phyloP scores from a whole-genome alignment of 2,797 vertebrate genomes.

The Pteronotus mesoamericanus region DNA sequence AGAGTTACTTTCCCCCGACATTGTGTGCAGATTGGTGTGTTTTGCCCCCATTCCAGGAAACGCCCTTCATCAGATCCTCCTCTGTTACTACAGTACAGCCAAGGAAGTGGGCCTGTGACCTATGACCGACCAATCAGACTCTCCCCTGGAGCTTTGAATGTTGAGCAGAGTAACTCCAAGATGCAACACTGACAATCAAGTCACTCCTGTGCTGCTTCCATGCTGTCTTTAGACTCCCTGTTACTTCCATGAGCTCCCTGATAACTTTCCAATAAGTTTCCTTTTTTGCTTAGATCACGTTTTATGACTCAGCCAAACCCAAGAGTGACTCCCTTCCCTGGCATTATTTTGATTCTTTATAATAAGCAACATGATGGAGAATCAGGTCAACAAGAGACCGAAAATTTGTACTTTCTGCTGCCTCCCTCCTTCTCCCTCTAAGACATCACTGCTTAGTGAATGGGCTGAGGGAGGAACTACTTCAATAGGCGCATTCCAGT shows the following conservation, averaged over 20 bases:
- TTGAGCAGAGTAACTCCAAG: background rate
- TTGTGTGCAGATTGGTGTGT: background rate
- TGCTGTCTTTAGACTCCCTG: background rate
- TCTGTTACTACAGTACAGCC: background rate
- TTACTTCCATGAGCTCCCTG: background rate
- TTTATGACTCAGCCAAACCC: slow-evolving; percentile 19
- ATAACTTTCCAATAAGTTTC: background rate
- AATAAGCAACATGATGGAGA: background rate
- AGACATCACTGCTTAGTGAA: background rate
- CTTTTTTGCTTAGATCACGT: background rate
- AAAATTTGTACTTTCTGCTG: background rate
- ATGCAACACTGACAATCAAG: background rate
- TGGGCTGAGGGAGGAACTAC: background rate
- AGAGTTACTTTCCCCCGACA: background rate
- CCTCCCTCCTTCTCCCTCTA: background rate
- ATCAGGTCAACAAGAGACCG: background rate
- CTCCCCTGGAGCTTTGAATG: background rate
- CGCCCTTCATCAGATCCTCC: background rate
- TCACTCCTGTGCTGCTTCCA: background rate
- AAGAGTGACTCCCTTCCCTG: background rate
- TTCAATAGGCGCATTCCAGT: background rate
- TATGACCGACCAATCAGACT: background rate
- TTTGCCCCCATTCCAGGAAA: background rate
- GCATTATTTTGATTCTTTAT: slow-evolving; percentile 28
- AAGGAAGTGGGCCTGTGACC: background rate